Conservation (phyloP, 1,140 invertebrate species). For the Tigriopus japonicus region DNA sequence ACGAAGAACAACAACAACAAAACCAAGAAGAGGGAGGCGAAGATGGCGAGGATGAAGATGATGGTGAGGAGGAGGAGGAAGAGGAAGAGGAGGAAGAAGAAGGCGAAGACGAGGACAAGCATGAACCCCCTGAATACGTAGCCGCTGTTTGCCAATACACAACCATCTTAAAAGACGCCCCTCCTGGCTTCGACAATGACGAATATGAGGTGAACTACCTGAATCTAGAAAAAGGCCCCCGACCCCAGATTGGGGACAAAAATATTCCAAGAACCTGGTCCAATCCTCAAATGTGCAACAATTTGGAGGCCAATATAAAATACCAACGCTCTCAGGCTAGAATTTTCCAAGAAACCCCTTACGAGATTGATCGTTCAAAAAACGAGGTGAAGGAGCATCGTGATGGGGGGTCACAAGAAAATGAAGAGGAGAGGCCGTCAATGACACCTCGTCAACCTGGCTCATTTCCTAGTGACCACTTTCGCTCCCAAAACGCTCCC, state of each 20-base stretch:
- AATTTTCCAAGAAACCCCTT: too few species aligned
- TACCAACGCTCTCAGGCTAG: too few species aligned
- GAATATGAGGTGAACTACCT: not conserved
- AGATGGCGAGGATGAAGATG: not conserved
- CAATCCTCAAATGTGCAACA: too few species aligned
- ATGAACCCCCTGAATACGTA: not conserved
- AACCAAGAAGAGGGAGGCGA: not conserved
- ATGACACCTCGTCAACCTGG: not conserved
- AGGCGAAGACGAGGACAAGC: not conserved
- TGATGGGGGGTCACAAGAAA: not conserved
- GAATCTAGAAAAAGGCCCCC: not conserved
- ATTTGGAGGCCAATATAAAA: too few species aligned
- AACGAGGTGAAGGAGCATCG: not conserved
- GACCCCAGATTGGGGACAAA: too few species aligned
- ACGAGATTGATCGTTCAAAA: not conserved
- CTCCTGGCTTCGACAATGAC: conserved; percentile 5
- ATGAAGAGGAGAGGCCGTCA: not conserved
- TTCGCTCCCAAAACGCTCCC: not conserved
- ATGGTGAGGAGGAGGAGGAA: conserved; percentile 1
- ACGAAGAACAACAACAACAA: not conserved
- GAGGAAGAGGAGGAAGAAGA: not conserved
- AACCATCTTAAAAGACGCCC: not conserved
- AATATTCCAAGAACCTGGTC: too few species aligned
- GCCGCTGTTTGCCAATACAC: not conserved
- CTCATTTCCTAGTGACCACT: not conserved